Conservation (phyloP, 2,797 vertebrate genomes). For the Odontamblyopus lacepedii region DNA sequence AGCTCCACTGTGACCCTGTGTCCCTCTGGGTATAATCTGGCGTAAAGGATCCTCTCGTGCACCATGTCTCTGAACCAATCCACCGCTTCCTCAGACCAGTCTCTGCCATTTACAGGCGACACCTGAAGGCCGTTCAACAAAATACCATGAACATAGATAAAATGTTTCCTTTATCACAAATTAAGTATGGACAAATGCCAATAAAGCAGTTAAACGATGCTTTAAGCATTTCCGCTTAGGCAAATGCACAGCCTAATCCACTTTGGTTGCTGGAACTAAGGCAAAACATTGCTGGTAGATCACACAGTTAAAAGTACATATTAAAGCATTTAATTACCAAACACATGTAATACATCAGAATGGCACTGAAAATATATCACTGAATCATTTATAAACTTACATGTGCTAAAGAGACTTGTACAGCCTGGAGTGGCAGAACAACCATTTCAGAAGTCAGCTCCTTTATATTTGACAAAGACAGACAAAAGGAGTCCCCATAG, state of each 20-base stretch:
- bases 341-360: not conserved
- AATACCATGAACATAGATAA: constrained; percentile 48
- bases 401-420: constrained; percentile 75
- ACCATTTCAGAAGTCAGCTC: constrained; percentile 59
- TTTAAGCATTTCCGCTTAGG: constrained; percentile 37
- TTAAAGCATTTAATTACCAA: not conserved
- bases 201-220: constrained; percentile 18
- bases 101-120: constrained; percentile 62
- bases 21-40: constrained; percentile 70
- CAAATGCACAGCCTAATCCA: constrained; percentile 11
- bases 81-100: constrained; percentile 73
- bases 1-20: constrained; percentile 67
- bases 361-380: not conserved
- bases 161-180: constrained; percentile 50
- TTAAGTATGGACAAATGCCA: constrained; percentile 36
- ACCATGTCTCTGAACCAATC: constrained; percentile 75
- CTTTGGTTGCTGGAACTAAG: not conserved
- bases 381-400: constrained; percentile 49
- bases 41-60: constrained; percentile 69
- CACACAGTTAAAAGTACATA: no score
- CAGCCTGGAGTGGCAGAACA: constrained; percentile 66
- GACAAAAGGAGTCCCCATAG: constrained; percentile 65
- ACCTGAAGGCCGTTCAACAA: constrained; percentile 65
- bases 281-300: not conserved
- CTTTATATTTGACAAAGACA: constrained; percentile 66